These are phyloP conservation scores for Chascanopsetta lugubris DNA, from an alignment of 2,113 vertebrate genomes.

Conservation along the genomic window DNA sequence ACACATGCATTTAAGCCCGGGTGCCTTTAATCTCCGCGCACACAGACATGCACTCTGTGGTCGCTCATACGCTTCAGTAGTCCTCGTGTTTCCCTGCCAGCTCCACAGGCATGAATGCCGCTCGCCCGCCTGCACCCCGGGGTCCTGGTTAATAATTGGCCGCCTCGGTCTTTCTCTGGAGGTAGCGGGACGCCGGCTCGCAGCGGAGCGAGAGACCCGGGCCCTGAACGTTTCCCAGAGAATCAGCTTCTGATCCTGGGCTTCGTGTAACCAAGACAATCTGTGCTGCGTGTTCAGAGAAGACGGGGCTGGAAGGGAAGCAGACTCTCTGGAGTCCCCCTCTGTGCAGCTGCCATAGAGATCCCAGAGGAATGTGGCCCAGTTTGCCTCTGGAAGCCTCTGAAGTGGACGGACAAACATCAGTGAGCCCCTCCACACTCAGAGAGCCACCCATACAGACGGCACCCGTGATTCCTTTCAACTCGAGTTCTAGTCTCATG, in stretches of 20 bases:
- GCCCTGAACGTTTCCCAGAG: constrained; percentile 57
- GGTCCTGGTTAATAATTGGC: constrained; percentile 81
- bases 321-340: constrained; percentile 59
- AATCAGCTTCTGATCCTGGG: constrained; percentile 49
- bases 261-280: constrained; percentile 53
- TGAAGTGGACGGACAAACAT: constrained; percentile 68
- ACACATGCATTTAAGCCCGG: constrained; percentile 66
- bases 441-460: constrained; percentile 65
- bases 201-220: constrained; percentile 41
- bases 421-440: constrained; percentile 64
- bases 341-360: constrained; percentile 78
- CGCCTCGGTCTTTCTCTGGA: constrained; percentile 73
- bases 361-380: constrained; percentile 75
- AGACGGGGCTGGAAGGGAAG: constrained; percentile 45
- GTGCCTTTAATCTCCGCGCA: constrained; percentile 68
- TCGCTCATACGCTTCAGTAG: constrained; percentile 65
- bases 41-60: constrained; percentile 68
- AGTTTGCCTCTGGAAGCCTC: constrained; percentile 70
- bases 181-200: constrained; percentile 58
- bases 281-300: constrained; percentile 39
- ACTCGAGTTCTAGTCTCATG: constrained; percentile 33
- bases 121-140: constrained; percentile 66
- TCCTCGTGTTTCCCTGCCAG: constrained; percentile 59
- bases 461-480: constrained; percentile 24
- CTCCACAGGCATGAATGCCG: constrained; percentile 65